phyloP scores from a whole-genome alignment of 2,797 vertebrate genomes.

The Chelidonichthys spinosus region DNA sequence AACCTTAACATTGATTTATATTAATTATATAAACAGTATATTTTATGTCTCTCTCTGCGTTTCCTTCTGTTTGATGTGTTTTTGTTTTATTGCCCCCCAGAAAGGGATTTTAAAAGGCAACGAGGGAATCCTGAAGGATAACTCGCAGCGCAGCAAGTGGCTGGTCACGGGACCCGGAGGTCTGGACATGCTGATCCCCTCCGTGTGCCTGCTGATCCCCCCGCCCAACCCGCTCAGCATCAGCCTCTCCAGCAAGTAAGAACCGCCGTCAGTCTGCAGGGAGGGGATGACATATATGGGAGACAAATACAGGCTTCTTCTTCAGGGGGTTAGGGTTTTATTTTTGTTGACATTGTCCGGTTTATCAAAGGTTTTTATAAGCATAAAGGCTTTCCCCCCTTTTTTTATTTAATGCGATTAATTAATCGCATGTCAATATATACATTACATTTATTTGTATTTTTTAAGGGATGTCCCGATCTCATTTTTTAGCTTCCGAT shows the following conservation, averaged over 20 bases:
- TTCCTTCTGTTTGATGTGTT: neutral
- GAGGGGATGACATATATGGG: too few relatives aligned
- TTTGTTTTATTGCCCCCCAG: conserved; percentile 70
- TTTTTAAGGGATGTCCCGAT: too few relatives aligned
- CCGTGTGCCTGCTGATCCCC: conserved; percentile 94
- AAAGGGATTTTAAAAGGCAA: conserved; percentile 92
- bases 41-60: neutral
- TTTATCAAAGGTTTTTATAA: neutral
- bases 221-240: conserved; percentile 93
- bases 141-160: conserved; percentile 97
- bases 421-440: too few relatives aligned
- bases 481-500: too few relatives aligned
- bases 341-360: neutral
- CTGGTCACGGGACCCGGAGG: conserved; percentile 94
- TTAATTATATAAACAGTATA: too few relatives aligned
- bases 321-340: neutral
- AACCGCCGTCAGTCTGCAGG: neutral
- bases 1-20: too few relatives aligned
- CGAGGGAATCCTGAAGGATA: conserved; percentile 95
- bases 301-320: neutral
- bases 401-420: too few relatives aligned
- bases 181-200: conserved; percentile 95
- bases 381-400: too few relatives aligned
- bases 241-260: conserved; percentile 92
- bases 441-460: too few relatives aligned